Evolutionary conservation across 2,797 vertebrate genomes (phyloP), one percentile per base, ranked within the genome.

Genomic region (Spondyliosoma cantharus): DNA sequence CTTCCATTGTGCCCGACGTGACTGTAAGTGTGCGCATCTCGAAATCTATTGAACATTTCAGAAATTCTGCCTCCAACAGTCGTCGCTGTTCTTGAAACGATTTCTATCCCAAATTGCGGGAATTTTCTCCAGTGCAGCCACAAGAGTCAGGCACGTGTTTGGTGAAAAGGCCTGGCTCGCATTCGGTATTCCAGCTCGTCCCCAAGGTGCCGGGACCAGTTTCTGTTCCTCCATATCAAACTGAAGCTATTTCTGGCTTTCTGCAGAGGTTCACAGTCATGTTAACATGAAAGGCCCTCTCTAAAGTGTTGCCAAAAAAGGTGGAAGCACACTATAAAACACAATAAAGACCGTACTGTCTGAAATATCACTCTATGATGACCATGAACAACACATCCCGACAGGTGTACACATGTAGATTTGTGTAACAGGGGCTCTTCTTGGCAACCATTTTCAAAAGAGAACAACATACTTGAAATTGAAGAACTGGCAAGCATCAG

Each of bases 231-330:
- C 15, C 17, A 25, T 24, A 14, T 3, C 7, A 57, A 56, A n/a
- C 12, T 32, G 5, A 45, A 45, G 56, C 48, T 20, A 32, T 73
- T 63, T 59, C 7, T 69, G 49, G 20, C 50, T 71, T 57, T 64
- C 43, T 62, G 8, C 20, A 43, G 13, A 7, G 57, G 24, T 16
- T 16, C 12, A 7, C 3, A 1, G 20, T 52, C 19, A 32, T 29
- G 17, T 25, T 58, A 50, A 67, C n/a, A 42, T 32, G 27, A 64
- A 42, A 3, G 37, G 0, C 27, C 15, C 24, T 74, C 16, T 13
- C 7, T 2, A 46, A 20, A 45, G 13, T 14, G 5, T 24, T 61
- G 8, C 59, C 17, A 37, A 32, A 63, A 37, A 37, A 9, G 13
- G 24, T 46, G 14, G 13, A 58, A 72, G 25, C 29, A 12, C 27